A percentile compares a stretch with the other conserved stretches of the same genome.
phyloP scores from a whole-genome alignment of 2,888 invertebrate species.

The Folsomia candida region DNA sequence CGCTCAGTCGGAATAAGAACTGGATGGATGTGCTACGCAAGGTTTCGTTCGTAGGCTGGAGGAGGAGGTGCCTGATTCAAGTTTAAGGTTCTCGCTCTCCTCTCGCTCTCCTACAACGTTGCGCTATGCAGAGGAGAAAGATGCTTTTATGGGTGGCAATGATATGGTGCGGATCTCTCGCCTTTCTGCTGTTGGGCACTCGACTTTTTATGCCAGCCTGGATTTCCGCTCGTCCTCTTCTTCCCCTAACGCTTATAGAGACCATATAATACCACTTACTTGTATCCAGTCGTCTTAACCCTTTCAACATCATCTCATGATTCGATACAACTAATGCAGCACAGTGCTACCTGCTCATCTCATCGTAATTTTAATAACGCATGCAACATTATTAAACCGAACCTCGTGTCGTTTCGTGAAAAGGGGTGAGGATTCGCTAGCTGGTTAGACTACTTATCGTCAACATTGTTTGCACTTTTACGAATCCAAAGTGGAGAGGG shows the following conservation, averaged over 20 bases:
- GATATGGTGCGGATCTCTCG: background rate
- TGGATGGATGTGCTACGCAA: conserved; percentile 15
- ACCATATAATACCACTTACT: background rate
- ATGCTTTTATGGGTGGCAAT: conserved; percentile 1
- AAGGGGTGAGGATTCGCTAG: too few relatives aligned
- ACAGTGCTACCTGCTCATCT: background rate
- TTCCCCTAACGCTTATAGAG: background rate
- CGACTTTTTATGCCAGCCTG: conserved; percentile 10
- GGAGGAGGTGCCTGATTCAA: conserved; percentile 47
- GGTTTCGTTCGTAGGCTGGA: conserved; percentile 35
- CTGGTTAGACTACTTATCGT: too few relatives aligned
- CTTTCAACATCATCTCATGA: background rate
- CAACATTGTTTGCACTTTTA: too few relatives aligned
- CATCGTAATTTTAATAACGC: background rate
- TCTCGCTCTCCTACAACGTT: conserved; percentile 11
- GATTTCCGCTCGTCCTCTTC: background rate
- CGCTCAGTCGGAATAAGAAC: background rate
- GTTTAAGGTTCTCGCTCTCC: conserved; percentile 41
- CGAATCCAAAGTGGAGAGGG: too few relatives aligned
- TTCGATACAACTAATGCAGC: background rate
- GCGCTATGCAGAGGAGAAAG: conserved; percentile 32
- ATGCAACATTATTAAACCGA: background rate
- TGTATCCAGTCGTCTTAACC: background rate
- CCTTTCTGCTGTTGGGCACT: background rate
- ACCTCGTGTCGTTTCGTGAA: too few relatives aligned